Percentiles rank a stretch among this genome's conserved stretches.
Evolutionary conservation across 2,888 invertebrate genomes (phyloP).

Genomic region (Beris chalybata): DNA sequence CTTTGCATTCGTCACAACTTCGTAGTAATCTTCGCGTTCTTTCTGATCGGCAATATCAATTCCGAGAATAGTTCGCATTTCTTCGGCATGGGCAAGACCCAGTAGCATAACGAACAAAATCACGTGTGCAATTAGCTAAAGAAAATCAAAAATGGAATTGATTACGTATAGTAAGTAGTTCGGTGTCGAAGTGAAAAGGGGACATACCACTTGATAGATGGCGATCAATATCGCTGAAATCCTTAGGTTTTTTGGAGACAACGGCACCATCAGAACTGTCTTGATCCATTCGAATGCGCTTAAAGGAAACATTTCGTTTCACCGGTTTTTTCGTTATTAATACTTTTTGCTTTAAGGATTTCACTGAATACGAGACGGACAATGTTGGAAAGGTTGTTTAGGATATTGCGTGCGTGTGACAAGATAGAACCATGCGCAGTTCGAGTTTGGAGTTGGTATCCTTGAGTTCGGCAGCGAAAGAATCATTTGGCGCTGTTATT

Average conservation of each 20-base stretch:
- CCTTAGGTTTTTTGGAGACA: constrained; percentile 52
- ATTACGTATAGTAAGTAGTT: not conserved
- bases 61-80: constrained; percentile 52
- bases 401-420: constrained; percentile 1
- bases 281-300: constrained; percentile 20
- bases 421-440: not conserved
- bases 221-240: constrained; percentile 53
- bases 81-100: constrained; percentile 54
- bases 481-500: no score
- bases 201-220: constrained; percentile 55
- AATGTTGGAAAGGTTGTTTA: not conserved
- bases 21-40: constrained; percentile 52
- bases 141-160: constrained; percentile 19
- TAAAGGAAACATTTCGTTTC: constrained; percentile 11
- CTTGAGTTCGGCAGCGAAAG: no score
- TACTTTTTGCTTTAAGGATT: not conserved
- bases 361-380: not conserved
- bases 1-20: constrained; percentile 43
- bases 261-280: constrained; percentile 22
- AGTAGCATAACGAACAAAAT: constrained; percentile 52
- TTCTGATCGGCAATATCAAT: constrained; percentile 55
- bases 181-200: not conserved
- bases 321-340: not conserved
- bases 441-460: not conserved
- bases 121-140: constrained; percentile 53